Percentiles rank a stretch among this genome's conserved stretches.
These are phyloP conservation scores for Paedocypris sp. DNA, from an alignment of 2,113 vertebrate genomes.

Conservation along the genomic window DNA sequence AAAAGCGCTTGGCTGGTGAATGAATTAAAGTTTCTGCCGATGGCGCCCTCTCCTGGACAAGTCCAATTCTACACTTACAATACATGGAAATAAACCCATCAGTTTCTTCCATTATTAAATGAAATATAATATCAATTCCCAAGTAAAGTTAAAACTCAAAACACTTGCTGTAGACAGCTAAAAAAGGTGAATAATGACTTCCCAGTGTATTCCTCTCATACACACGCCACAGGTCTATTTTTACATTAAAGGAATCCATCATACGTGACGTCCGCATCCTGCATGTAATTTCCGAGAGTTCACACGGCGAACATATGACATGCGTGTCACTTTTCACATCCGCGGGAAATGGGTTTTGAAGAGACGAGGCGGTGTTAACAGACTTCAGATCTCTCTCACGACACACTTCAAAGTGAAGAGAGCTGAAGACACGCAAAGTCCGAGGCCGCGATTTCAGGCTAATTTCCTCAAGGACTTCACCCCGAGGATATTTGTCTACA, in stretches of 20 bases:
- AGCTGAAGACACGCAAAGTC: not conserved
- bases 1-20: no score
- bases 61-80: no score
- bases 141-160: no score
- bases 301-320: constrained; percentile 1
- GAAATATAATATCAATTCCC: no score
- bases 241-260: not conserved
- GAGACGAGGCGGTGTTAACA: constrained; percentile 22
- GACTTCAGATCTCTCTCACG: constrained; percentile 13
- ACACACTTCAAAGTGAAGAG: constrained; percentile 16
- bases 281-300: not conserved
- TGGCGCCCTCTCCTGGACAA: no score
- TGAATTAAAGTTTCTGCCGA: no score
- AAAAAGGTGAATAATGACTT: not conserved
- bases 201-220: not conserved
- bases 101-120: no score
- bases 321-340: constrained; percentile 8
- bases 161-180: no score
- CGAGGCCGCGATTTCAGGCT: not conserved
- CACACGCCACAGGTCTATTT: not conserved
- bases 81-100: no score
- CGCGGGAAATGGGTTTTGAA: constrained; percentile 27
- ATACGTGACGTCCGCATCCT: constrained; percentile 1
- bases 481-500: not conserved
- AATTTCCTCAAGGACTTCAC: constrained; percentile 2